Conservation (phyloP, 2,797 vertebrate genomes). For the Gymnoscopelus braueri region DNA sequence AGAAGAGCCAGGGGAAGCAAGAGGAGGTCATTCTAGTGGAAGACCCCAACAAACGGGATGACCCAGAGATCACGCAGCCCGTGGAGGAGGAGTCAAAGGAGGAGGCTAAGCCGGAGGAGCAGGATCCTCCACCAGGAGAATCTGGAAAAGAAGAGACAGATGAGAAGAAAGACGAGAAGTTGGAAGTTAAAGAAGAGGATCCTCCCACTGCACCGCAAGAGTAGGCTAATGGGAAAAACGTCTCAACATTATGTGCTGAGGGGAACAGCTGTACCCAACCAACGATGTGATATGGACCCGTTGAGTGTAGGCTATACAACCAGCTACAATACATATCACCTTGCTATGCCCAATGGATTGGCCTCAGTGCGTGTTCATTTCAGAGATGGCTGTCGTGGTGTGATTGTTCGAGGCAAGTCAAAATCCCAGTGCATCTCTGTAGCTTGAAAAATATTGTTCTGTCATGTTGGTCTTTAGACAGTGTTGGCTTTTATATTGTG, state of each 20-base stretch:
- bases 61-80: constrained; percentile 37
- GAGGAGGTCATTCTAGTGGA: constrained; percentile 30
- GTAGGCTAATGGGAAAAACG: constrained; percentile 51
- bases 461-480: constrained; percentile 67
- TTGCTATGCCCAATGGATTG: constrained; percentile 40
- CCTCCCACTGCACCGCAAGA: constrained; percentile 61
- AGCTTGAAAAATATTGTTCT: constrained; percentile 62
- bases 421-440: constrained; percentile 74
- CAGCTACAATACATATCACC: constrained; percentile 41
- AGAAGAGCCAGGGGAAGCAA: constrained; percentile 41
- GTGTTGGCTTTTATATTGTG: constrained; percentile 70
- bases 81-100: constrained; percentile 47
- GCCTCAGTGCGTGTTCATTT: constrained; percentile 18
- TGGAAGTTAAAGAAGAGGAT: constrained; percentile 55
- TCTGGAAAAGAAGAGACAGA: constrained; percentile 42
- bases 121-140: constrained; percentile 25
- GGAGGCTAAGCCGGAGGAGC: neutral
- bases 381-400: constrained; percentile 13
- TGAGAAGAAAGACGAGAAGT: constrained; percentile 62
- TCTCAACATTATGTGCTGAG: constrained; percentile 29
- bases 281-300: constrained; percentile 54
- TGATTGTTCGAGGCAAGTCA: constrained; percentile 51
- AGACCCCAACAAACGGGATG: constrained; percentile 48
- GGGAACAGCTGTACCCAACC: constrained; percentile 36
- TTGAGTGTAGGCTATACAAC: constrained; percentile 51